Percentiles rank a stretch among this genome's conserved stretches.
These are phyloP conservation scores for Vidua chalybeata DNA, from an alignment of 2,113 vertebrate genomes.

Conservation along the genomic window DNA sequence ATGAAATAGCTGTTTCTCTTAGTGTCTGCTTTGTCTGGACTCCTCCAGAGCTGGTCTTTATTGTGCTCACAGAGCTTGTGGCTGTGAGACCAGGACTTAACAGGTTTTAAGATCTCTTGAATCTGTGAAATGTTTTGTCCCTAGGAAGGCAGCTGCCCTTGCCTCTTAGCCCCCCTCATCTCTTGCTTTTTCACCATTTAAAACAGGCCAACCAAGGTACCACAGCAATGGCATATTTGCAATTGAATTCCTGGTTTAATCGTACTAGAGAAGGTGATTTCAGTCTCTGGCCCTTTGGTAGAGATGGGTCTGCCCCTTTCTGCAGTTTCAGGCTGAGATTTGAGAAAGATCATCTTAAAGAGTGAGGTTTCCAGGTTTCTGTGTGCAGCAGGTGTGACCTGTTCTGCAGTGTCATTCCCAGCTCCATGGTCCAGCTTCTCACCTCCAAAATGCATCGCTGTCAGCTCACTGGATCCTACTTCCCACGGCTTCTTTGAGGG, in stretches of 20 bases:
- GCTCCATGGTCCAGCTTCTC: rapidly evolving
- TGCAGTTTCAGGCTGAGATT: neutral
- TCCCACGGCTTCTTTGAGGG: neutral
- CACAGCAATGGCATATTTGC: neutral
- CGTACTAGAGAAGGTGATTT: neutral
- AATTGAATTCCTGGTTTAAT: neutral
- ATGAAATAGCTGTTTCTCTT: neutral
- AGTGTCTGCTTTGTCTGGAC: neutral
- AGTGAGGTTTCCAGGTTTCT: neutral
- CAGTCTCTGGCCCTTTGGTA: neutral
- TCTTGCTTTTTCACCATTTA: neutral
- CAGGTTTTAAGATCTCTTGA: neutral
- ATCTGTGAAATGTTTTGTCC: neutral
- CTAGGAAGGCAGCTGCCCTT: neutral
- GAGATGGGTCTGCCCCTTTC: neutral
- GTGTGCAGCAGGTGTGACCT: neutral
- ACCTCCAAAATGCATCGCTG: rapidly evolving
- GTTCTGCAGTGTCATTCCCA: neutral
- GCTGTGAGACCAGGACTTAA: neutral
- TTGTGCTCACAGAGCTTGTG: neutral
- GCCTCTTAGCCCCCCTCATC: neutral
- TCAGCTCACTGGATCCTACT: neutral
- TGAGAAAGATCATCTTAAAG: neutral
- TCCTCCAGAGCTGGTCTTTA: neutral
- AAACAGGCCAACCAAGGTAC: neutral